Evolutionary conservation across 1,140 invertebrate species (phyloP).

Genomic region (Drosophila truncata): DNA sequence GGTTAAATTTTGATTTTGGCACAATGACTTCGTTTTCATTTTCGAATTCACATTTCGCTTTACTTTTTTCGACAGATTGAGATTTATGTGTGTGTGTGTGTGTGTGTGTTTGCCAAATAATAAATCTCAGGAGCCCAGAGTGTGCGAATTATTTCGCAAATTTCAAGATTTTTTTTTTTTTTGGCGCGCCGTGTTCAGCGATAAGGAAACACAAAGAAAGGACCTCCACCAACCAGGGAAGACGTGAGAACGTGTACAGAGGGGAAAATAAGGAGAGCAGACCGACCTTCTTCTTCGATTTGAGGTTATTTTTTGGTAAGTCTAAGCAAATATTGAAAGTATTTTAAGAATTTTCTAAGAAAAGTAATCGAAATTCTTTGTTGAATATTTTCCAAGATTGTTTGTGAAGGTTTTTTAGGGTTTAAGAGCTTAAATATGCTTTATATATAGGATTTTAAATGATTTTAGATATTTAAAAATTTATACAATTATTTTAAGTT

Average conservation of each 20-base stretch:
- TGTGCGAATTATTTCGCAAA: constrained; percentile 53
- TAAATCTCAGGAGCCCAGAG: constrained; percentile 51
- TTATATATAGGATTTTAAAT: not conserved
- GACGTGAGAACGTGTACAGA: constrained; percentile 35
- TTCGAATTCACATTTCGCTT: constrained; percentile 12
- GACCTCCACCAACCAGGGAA: not conserved
- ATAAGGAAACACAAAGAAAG: constrained; percentile 54
- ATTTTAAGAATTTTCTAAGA: no score
- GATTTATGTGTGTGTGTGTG: constrained; percentile 77
- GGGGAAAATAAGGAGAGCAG: constrained; percentile 10
- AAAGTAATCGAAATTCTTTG: not conserved
- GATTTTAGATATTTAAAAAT: not conserved
- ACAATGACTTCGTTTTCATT: constrained; percentile 63
- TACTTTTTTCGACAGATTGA: constrained; percentile 65
- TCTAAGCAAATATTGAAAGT: no score
- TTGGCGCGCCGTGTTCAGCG: constrained; percentile 55
- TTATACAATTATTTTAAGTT: not conserved
- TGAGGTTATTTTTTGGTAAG: not conserved
- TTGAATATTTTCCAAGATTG: not conserved
- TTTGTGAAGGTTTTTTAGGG: not conserved
- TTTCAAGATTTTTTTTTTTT: constrained; percentile 44
- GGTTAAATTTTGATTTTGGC: constrained; percentile 74
- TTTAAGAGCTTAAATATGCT: not conserved
- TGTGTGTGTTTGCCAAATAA: constrained; percentile 61
- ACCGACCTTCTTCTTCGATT: not conserved